phyloP scores from a whole-genome alignment of 2,888 invertebrate genomes.

The Parthenolecanium corni region DNA sequence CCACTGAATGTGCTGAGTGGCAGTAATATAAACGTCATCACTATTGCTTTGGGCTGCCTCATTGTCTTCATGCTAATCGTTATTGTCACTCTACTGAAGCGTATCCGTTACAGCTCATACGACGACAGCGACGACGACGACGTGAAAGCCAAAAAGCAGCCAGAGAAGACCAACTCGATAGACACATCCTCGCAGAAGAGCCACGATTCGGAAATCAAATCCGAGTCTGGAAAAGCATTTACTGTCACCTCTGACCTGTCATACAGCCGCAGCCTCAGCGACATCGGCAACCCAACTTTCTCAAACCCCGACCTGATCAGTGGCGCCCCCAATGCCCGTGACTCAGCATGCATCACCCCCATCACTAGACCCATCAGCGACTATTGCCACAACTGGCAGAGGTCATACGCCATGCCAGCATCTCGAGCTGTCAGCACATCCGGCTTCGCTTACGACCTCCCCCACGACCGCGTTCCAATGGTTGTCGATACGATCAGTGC shows the following conservation, averaged over 20 bases:
- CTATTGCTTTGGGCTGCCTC: slow-evolving; percentile 65
- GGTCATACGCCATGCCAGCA: slow-evolving; percentile 17
- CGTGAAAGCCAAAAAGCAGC: slow-evolving; percentile 1
- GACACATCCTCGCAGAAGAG: slow-evolving; percentile 28
- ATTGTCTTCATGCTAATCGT: slow-evolving; percentile 61
- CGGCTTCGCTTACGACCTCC: slow-evolving; percentile 39
- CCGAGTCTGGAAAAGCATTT: slow-evolving; percentile 27
- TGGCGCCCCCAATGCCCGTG: slow-evolving; percentile 49
- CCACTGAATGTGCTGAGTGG: slow-evolving; percentile 72
- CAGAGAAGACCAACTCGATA: slow-evolving; percentile 20
- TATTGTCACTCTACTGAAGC: slow-evolving; percentile 58
- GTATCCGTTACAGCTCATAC: background rate
- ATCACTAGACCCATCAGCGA: slow-evolving; percentile 26
- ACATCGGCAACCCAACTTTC: slow-evolving; percentile 40
- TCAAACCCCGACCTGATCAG: slow-evolving; percentile 78
- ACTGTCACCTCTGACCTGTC: slow-evolving; percentile 28
- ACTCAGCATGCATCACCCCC: slow-evolving; percentile 20
- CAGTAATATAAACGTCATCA: slow-evolving; percentile 73
- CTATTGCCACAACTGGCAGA: slow-evolving; percentile 26
- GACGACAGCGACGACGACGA: background rate
- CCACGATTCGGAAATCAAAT: slow-evolving; percentile 24
- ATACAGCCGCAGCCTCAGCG: slow-evolving; percentile 27
- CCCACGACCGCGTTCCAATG: slow-evolving; percentile 46
- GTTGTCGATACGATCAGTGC: slow-evolving; percentile 31
- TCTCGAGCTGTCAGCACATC: slow-evolving; percentile 5